Evolutionary conservation across 2,113 vertebrate species (phyloP), one percentile per base, ranked within the genome.

Genomic region (Melanostigma gelatinosum): DNA sequence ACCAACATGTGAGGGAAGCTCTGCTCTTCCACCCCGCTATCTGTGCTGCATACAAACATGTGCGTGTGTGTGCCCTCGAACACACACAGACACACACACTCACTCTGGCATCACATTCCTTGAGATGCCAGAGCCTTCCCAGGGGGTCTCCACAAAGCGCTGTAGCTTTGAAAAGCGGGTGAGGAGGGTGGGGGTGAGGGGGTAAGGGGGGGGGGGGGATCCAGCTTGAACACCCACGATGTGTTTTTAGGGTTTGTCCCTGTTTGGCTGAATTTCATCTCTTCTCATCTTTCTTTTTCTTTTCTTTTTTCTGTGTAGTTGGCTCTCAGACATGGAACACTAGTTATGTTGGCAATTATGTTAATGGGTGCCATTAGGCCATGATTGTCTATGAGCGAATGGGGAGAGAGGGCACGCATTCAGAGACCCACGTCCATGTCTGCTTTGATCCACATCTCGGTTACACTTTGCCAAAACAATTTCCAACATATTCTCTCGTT

Each of bases 321-420:
- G 95, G 94, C 96, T 96, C 95, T 95, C 96, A 97, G 97, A 97
- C 96, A 97, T 94, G 96, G 96, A 97, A 97, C 97, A 97, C 96
- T 97, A 96, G 96, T 97, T 96, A 96, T 97, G 96, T 96, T 97
- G 97, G 97, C 97, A 97, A 97, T 99, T 98, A 98, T 97, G 97
- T 97, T 98, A 99, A 98, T 98, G 97, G 97, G 96, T 96, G 96
- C 96, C 97, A 99, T 98, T 98, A 98, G 97, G 96, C 96, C 97
- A 96, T 97, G 97, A 98, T 99, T 98, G 97, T 96, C 94, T 97
- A 98, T 97, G 97, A 98, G 97, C 95, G 96, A 97, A 96, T 93
- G 93, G 97, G 96, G 96, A 97, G 95, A 96, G 95, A 96, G 95
- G 96, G 95, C 95, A 96, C 94, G 93, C 96, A 95, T 94, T 94